phyloP scores from a whole-genome alignment of 2,797 vertebrate species.

The Oryzias sinensis region DNA sequence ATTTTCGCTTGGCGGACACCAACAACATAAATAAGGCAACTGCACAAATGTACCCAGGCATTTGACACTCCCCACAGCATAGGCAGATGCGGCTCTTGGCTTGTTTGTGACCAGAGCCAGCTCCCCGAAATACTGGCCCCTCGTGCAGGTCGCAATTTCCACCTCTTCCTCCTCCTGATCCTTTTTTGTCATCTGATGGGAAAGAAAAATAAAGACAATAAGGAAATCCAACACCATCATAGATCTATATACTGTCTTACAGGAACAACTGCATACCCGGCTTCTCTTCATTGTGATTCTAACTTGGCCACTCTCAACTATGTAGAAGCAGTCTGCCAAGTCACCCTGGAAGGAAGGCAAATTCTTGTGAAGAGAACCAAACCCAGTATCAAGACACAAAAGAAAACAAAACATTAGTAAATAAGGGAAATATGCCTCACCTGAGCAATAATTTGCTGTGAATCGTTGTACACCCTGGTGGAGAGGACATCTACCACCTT shows the following conservation, averaged over 20 bases:
- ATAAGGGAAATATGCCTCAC: conserved; percentile 61
- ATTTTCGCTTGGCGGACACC: neutral
- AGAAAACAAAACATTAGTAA: neutral
- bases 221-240: neutral
- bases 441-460: conserved; percentile 98
- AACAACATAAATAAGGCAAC: conserved; percentile 1
- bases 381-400: conserved; percentile 12
- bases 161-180: conserved; percentile 85
- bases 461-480: conserved; percentile 88
- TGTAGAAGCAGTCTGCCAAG: conserved; percentile 95
- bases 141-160: conserved; percentile 90
- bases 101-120: conserved; percentile 97
- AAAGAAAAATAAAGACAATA: conserved; percentile 26
- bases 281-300: conserved; percentile 96
- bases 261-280: conserved; percentile 79
- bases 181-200: conserved; percentile 73
- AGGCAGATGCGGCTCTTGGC: conserved; percentile 95
- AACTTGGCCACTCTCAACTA: conserved; percentile 98
- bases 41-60: conserved; percentile 87
- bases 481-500: conserved; percentile 98
- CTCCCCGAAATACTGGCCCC: conserved; percentile 98
- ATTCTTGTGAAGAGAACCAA: too few species aligned
- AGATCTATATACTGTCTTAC: neutral
- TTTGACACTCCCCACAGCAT: conserved; percentile 93
- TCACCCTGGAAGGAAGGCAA: conserved; percentile 81